phyloP scores from a whole-genome alignment of 2,888 invertebrate species.

The Chloroclystis v-ata region DNA sequence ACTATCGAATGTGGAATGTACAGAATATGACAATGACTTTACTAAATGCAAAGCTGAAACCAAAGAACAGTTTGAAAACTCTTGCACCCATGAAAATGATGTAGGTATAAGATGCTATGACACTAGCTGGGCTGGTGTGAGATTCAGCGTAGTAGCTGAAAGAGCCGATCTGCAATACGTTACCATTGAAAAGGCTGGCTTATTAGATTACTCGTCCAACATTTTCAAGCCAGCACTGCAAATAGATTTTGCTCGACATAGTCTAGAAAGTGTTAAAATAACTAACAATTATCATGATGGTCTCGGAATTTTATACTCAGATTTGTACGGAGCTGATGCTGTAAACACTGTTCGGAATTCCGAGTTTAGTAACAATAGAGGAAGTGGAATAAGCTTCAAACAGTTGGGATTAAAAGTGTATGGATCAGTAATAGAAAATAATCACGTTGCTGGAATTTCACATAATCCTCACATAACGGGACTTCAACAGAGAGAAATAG shows the following conservation, averaged over 20 bases:
- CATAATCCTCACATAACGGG: conserved; percentile 94
- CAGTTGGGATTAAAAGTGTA: conserved; percentile 90
- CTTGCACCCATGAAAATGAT: conserved; percentile 91
- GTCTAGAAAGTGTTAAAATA: conserved; percentile 88
- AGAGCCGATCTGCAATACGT: conserved; percentile 91
- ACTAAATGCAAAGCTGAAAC: conserved; percentile 91
- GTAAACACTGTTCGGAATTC: conserved; percentile 90
- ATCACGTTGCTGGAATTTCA: conserved; percentile 90
- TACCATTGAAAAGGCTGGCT: conserved; percentile 93
- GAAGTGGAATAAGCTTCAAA: conserved; percentile 93
- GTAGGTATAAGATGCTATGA: conserved; percentile 93
- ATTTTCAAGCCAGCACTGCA: conserved; percentile 92
- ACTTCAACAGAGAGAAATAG: conserved; percentile 91
- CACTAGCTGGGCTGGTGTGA: conserved; percentile 95
- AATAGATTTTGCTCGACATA: conserved; percentile 90
- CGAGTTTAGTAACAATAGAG: conserved; percentile 89
- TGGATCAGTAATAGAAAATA: conserved; percentile 88
- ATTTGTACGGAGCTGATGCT: conserved; percentile 91
- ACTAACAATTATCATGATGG: conserved; percentile 94
- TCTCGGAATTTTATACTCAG: conserved; percentile 94
- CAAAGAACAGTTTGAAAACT: conserved; percentile 88
- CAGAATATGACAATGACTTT: conserved; percentile 92
- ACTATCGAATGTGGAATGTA: conserved; percentile 92
- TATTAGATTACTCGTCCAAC: conserved; percentile 94
- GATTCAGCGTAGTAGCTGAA: conserved; percentile 93